Base-by-base conservation (phyloP, 1,140 invertebrate species). In the Pseudomyrmex sp. region DNA sequence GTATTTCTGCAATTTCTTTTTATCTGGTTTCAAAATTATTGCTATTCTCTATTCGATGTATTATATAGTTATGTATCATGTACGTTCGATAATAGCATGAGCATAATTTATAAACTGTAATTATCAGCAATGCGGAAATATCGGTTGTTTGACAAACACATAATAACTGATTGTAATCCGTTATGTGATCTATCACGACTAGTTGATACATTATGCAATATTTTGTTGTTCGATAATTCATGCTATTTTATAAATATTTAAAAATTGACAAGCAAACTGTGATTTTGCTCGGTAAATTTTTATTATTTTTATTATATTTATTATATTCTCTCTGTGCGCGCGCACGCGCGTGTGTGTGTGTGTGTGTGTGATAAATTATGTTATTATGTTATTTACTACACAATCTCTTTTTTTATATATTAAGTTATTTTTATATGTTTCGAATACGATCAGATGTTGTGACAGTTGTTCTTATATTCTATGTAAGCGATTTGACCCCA, bases 101-200 rank as follows among this genome's bases (percentile, higher is more conserved):
- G 76, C 35, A 79, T 70, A 79, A 79, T 79, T 77, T 79, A 79
- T 69, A 66, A 63, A 70, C 15, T 79, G 44, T 26, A 79, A 79
- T 79, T 70, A 79, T 59, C 66, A 26, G 65, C 63, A n/a, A 68
- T 50, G 44, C 46, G 35, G 44, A 58, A 82, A 75, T 59, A 65
- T 58, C 73, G 87, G 62, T 82, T 85, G 66, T 87, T 77, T 79
- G 86, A 76, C 80, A 76, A 88, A 61, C 69, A 61, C 73, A 61
- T 74, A 48, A 79, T 73, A 82, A 85, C 68, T 69, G 77, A 88
- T 83, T 88, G 87, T 52, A 69, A 85, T 88, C 62, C 63, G 61
- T 87, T 75, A 59, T 70, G 15, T 58, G 66, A 69, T 68, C 61
- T 58, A 77, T 83, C 75, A 52, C 10, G 35, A 50, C 26, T 76